These are phyloP conservation scores for Malurus splendens DNA, from an alignment of 2,797 vertebrate species.

Conservation along the genomic window DNA sequence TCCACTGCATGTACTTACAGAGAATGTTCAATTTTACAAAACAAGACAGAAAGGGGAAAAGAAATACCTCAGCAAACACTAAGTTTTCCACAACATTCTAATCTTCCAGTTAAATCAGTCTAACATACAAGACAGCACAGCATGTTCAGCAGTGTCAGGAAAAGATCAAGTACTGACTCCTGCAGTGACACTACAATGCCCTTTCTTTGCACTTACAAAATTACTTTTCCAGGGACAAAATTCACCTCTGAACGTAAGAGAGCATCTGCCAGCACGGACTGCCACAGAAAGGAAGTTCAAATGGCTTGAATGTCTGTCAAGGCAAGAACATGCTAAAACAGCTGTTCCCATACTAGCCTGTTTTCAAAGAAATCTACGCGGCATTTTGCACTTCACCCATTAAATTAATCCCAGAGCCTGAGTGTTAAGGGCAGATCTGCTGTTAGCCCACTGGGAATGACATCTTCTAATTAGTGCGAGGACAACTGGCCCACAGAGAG, in stretches of 20 bases:
- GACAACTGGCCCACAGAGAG: neutral
- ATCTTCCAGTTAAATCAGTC: neutral
- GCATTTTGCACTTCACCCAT: neutral
- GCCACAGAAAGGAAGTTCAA: neutral
- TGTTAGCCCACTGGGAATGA: neutral
- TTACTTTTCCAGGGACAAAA: neutral
- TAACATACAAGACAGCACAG: neutral
- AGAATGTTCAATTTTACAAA: neutral
- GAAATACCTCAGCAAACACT: neutral
- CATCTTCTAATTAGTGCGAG: neutral
- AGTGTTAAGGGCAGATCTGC: neutral
- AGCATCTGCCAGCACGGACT: neutral
- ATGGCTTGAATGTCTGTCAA: neutral
- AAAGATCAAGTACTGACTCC: neutral
- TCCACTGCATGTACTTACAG: neutral
- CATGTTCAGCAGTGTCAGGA: neutral
- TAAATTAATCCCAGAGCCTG: neutral
- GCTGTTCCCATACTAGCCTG: neutral
- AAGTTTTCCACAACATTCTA: neutral
- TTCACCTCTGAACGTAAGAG: neutral
- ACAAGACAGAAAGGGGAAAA: neutral
- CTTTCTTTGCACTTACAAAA: neutral
- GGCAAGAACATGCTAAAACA: neutral
- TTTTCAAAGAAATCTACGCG: neutral
- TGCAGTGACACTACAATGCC: neutral